Evolutionary conservation across 2,113 vertebrate genomes (phyloP).

Genomic region (Carassius gibelio): DNA sequence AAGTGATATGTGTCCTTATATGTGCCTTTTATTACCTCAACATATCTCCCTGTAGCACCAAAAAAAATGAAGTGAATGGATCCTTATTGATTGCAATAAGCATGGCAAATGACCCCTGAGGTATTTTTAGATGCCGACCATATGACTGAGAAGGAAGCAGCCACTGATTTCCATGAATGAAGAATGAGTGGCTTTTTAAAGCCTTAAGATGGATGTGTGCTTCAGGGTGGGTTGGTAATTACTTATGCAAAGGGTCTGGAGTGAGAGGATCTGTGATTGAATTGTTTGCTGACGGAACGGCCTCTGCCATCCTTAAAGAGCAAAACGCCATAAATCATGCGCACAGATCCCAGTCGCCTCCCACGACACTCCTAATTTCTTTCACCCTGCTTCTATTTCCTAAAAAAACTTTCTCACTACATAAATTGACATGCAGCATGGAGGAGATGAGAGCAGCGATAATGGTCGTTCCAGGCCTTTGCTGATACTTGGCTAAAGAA

Average conservation of each 20-base stretch:
- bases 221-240: constrained; percentile 65
- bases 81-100: constrained; percentile 73
- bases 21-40: not conserved
- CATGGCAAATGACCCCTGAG: constrained; percentile 72
- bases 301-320: constrained; percentile 61
- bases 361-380: constrained; percentile 3
- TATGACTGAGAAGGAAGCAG: constrained; percentile 63
- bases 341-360: not conserved
- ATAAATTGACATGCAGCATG: not conserved
- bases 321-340: constrained; percentile 64
- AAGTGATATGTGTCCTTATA: not conserved
- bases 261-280: constrained; percentile 60
- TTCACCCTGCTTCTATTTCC: not conserved
- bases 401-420: not conserved
- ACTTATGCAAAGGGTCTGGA: constrained; percentile 54
- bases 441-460: not conserved
- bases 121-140: constrained; percentile 74
- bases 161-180: constrained; percentile 70
- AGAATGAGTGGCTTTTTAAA: constrained; percentile 66
- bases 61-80: constrained; percentile 8
- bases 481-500: constrained; percentile 34
- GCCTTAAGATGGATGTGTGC: constrained; percentile 61
- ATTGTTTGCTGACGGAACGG: constrained; percentile 67
- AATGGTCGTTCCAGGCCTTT: not conserved
- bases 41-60: not conserved